Conservation (phyloP, 2,113 vertebrate species). For the Monopterus albus region DNA sequence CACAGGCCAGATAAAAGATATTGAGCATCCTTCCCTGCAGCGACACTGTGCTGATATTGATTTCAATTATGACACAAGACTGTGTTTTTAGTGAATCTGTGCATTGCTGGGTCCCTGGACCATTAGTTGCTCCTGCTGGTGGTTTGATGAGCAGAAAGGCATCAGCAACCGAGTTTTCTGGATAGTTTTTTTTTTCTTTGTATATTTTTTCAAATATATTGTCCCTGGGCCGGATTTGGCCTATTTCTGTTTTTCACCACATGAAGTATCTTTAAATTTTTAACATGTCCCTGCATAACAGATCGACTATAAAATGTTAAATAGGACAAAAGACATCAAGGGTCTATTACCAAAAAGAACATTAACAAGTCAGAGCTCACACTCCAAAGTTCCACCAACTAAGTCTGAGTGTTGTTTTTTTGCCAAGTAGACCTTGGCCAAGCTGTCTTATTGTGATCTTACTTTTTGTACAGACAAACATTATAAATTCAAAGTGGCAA, state of each 20-base stretch:
- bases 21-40: constrained; percentile 30
- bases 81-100: constrained; percentile 30
- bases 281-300: too few relatives aligned
- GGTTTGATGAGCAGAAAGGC: constrained; percentile 27
- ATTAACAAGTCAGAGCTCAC: constrained; percentile 3
- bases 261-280: not conserved
- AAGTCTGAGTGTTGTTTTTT: constrained; percentile 27
- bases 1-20: constrained; percentile 14
- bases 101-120: constrained; percentile 4
- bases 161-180: constrained; percentile 15
- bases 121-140: constrained; percentile 30
- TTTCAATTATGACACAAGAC: constrained; percentile 52
- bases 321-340: not conserved
- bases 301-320: constrained; percentile 1
- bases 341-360: not conserved
- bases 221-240: not conserved
- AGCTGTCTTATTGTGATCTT: constrained; percentile 1
- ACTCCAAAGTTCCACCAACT: constrained; percentile 13
- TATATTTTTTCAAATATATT: not conserved
- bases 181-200: not conserved
- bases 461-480: constrained; percentile 21
- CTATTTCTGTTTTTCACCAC: not conserved
- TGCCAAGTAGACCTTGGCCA: constrained; percentile 18
- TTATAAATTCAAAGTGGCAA: constrained; percentile 36
- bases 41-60: constrained; percentile 41